These are phyloP conservation scores for Pediacus dermestoides DNA, from an alignment of 2,888 invertebrate species.

Conservation along the genomic window DNA sequence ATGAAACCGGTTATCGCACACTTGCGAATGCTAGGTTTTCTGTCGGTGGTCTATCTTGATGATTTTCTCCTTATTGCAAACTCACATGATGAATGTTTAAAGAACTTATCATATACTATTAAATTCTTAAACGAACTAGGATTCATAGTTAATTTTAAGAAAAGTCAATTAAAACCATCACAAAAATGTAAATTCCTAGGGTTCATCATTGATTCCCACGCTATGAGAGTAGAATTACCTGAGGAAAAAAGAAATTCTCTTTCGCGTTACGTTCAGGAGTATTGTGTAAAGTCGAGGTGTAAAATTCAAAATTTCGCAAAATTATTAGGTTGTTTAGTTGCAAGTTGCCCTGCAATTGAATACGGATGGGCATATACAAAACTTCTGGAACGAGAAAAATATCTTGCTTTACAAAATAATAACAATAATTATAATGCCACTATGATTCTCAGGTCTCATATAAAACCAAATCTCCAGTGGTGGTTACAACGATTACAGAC, in stretches of 20 bases:
- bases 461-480: constrained; percentile 10
- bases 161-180: constrained; percentile 7
- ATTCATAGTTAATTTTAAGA: constrained; percentile 12
- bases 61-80: constrained; percentile 9
- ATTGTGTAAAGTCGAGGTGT: constrained; percentile 3
- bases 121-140: constrained; percentile 12
- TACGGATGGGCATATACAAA: constrained; percentile 13
- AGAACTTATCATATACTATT: constrained; percentile 8
- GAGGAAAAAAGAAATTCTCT: constrained; percentile 5
- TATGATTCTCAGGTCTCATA: constrained; percentile 7
- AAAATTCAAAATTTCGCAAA: constrained; percentile 6
- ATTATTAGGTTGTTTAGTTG: constrained; percentile 9
- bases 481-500: constrained; percentile 6
- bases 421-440: constrained; percentile 8
- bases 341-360: constrained; percentile 10
- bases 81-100: background rate
- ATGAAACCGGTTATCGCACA: constrained; percentile 7
- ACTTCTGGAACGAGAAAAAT: constrained; percentile 10
- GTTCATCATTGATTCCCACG: constrained; percentile 8
- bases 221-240: constrained; percentile 10
- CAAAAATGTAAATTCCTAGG: constrained; percentile 9
- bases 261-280: constrained; percentile 1
- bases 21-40: constrained; percentile 2
- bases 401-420: constrained; percentile 4
- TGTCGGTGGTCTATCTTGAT: constrained; percentile 12